Conservation (phyloP, 2,113 vertebrate species). For the Trachemys scripta region DNA sequence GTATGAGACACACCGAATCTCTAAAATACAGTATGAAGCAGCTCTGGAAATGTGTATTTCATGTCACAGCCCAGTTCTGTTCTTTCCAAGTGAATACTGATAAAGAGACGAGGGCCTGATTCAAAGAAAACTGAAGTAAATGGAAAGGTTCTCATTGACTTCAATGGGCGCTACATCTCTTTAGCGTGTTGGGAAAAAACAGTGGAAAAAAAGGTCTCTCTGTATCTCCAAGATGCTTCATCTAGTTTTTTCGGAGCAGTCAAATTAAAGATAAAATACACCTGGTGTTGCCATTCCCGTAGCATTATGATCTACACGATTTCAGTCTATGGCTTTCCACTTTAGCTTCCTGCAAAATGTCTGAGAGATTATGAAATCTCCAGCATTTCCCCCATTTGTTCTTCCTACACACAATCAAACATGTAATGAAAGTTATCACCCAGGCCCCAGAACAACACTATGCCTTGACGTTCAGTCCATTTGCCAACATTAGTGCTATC, state of each 20-base stretch:
- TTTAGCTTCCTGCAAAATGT: not conserved
- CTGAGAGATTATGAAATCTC: not conserved
- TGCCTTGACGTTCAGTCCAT: not conserved
- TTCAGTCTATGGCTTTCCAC: not conserved
- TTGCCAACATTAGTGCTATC: not conserved
- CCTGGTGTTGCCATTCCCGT: rapidly evolving
- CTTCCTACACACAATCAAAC: not conserved
- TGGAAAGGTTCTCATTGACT: not conserved
- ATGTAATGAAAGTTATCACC: not conserved
- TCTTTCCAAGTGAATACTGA: not conserved
- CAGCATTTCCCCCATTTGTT: not conserved
- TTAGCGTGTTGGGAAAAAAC: not conserved
- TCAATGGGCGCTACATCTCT: not conserved
- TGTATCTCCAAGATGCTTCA: not conserved
- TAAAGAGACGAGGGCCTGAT: not conserved
- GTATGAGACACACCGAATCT: not conserved
- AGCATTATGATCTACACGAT: not conserved
- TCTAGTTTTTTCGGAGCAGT: not conserved
- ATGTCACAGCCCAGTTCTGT: not conserved
- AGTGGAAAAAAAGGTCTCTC: not conserved
- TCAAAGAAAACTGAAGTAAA: not conserved
- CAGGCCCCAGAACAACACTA: rapidly evolving
- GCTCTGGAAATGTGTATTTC: not conserved
- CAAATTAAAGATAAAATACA: not conserved
- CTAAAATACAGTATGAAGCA: not conserved